Conservation (phyloP, 2,797 vertebrate species). For the Enteromius paludinosus region DNA sequence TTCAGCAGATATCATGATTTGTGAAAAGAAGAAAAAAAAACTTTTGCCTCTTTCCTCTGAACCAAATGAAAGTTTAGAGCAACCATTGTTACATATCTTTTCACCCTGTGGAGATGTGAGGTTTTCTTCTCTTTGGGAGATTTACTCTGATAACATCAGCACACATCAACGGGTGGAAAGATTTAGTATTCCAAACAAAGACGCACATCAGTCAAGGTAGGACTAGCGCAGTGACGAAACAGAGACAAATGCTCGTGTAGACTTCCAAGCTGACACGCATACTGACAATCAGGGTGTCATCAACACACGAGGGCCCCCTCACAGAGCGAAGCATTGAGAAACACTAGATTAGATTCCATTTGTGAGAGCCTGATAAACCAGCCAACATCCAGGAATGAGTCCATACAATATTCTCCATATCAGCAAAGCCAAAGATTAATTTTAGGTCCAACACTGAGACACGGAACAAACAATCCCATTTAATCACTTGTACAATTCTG, state of each 20-base stretch:
- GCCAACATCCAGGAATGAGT: conserved; percentile 32
- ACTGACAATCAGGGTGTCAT: conserved; percentile 76
- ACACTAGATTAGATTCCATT: conserved; percentile 44
- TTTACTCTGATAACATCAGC: conserved; percentile 59
- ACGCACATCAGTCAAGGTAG: conserved; percentile 45
- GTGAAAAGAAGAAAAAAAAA: background rate
- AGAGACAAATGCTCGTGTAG: conserved; percentile 53
- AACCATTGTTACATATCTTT: conserved; percentile 53
- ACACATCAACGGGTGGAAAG: conserved; percentile 57
- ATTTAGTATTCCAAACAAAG: conserved; percentile 56
- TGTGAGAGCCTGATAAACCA: conserved; percentile 42
- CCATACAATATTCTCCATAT: conserved; percentile 16
- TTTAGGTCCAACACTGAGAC: conserved; percentile 9
- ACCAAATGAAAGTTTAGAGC: conserved; percentile 39
- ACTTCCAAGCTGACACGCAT: conserved; percentile 73
- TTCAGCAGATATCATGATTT: conserved; percentile 36
- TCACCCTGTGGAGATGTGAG: conserved; percentile 51
- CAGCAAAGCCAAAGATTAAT: conserved; percentile 35
- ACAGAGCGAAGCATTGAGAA: conserved; percentile 39
- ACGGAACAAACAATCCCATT: conserved; percentile 22
- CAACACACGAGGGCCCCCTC: conserved; percentile 53
- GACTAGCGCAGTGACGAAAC: conserved; percentile 45
- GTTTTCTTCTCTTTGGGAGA: conserved; percentile 43
- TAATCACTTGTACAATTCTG: conserved; percentile 12
- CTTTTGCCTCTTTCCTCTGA: conserved; percentile 20